Evolutionary conservation across 2,888 invertebrate genomes (phyloP).

Genomic region (Acanthopleura granulata): DNA sequence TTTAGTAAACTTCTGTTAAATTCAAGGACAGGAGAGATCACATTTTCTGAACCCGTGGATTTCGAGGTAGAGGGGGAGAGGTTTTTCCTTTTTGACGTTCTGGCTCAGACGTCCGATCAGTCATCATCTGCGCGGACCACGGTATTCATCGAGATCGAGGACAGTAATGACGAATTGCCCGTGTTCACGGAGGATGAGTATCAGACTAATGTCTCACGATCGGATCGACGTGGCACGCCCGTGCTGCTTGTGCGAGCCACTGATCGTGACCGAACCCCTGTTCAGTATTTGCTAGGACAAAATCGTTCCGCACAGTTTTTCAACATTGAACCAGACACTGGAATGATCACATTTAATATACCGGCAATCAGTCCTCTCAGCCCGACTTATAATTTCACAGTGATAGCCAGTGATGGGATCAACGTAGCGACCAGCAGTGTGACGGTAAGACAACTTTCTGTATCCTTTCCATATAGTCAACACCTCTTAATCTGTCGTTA

Average conservation of each 20-base stretch:
- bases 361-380: no score
- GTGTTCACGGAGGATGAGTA: background rate
- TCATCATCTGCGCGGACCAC: background rate
- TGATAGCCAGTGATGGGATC: no score
- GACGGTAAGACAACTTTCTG: no score
- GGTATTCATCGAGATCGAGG: background rate
- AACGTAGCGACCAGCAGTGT: no score
- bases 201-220: background rate
- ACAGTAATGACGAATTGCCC: background rate
- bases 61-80: background rate
- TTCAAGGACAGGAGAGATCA: background rate
- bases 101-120: background rate
- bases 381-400: no score
- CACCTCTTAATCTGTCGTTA: no score
- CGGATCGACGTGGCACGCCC: background rate
- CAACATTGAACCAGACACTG: background rate
- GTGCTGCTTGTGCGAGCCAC: background rate
- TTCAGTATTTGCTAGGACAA: background rate
- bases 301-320: background rate
- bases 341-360: background rate
- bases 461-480: no score
- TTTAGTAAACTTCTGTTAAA: background rate
- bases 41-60: background rate
- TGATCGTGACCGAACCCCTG: background rate
- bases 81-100: background rate